Evolutionary conservation across 2,888 invertebrate genomes (phyloP).

Genomic region (Caenorhabditis parvicauda): DNA sequence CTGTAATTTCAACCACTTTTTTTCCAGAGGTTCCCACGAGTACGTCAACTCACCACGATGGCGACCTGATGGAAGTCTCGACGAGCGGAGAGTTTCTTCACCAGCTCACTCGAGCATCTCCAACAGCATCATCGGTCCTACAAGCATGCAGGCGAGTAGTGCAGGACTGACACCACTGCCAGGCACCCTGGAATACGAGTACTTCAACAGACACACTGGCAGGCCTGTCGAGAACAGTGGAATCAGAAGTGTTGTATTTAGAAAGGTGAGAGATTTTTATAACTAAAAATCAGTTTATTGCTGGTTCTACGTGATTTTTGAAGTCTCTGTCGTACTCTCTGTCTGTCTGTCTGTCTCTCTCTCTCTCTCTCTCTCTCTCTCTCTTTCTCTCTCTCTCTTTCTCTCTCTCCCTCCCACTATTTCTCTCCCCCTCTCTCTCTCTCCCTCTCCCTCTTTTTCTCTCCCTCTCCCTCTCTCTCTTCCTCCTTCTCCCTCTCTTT

Average conservation of each 20-base stretch:
- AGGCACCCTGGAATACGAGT: constrained; percentile 36
- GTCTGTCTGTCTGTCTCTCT: not conserved
- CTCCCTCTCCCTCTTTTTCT: too few species aligned
- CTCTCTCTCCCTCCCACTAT: too few species aligned
- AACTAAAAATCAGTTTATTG: not conserved
- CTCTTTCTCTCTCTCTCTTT: not conserved
- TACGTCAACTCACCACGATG: constrained; percentile 44
- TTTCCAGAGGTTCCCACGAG: constrained; percentile 36
- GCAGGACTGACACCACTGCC: too few species aligned
- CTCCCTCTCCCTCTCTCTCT: too few species aligned
- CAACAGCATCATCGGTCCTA: constrained; percentile 14
- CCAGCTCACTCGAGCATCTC: constrained; percentile 29
- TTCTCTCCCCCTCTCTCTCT: too few species aligned
- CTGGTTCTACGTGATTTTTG: not conserved
- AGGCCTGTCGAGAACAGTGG: constrained; percentile 27
- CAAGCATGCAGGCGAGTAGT: constrained; percentile 9
- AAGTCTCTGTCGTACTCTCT: not conserved
- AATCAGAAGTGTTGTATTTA: constrained; percentile 34
- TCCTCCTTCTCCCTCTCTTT: too few species aligned
- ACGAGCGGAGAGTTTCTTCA: constrained; percentile 33
- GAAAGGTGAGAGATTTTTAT: constrained; percentile 27
- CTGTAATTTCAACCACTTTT: too few species aligned
- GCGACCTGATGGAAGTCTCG: constrained; percentile 32
- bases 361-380: not conserved
- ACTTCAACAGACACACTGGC: constrained; percentile 21